These are phyloP conservation scores for Papilio polytes DNA, from an alignment of 1,140 invertebrate species.

Conservation along the genomic window DNA sequence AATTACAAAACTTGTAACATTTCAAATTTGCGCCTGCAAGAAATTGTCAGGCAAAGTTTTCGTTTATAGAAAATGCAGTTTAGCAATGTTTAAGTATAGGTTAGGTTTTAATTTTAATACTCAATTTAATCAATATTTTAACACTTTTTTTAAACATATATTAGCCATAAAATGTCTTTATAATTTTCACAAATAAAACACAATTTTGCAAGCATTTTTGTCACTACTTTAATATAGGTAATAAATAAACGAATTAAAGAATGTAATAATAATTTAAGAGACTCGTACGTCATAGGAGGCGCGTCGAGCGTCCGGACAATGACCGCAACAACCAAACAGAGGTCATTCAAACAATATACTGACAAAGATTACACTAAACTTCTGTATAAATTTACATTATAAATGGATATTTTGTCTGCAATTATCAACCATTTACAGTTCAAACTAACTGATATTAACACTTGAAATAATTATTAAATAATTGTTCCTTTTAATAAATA, in stretches of 20 bases:
- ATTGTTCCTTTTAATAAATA: too few species aligned
- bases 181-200: background rate
- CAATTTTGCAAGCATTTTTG: background rate
- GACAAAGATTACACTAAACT: background rate
- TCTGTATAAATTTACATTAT: constrained; percentile 8
- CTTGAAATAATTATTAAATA: too few species aligned
- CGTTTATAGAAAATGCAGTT: background rate
- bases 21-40: background rate
- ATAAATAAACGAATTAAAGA: background rate
- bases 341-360: constrained; percentile 16
- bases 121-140: background rate
- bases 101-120: background rate
- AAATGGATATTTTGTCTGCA: background rate
- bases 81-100: background rate
- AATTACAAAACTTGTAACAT: background rate
- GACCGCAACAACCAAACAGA: background rate
- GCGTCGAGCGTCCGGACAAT: background rate
- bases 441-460: too few species aligned
- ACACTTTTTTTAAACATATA: background rate
- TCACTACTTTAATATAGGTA: background rate
- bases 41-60: background rate
- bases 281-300: background rate
- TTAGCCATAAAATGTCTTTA: background rate
- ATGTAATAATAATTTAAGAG: background rate
- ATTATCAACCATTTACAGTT: background rate